A percentile compares a stretch with the other conserved stretches of the same genome.
Evolutionary conservation across 2,888 invertebrate genomes (phyloP).

Genomic region (Stenoptilia bipunctidactyla): DNA sequence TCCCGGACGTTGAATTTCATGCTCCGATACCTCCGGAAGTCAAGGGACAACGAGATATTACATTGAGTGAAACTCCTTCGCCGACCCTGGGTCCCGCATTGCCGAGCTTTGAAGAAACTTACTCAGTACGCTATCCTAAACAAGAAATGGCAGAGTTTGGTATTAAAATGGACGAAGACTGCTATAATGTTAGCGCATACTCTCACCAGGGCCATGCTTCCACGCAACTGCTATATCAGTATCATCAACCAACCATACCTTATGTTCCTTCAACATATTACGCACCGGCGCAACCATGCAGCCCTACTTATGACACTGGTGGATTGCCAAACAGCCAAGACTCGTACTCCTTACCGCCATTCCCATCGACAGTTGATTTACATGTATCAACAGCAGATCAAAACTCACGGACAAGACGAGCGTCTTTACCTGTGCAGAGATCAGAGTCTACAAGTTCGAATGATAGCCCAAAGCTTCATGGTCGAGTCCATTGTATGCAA

Average conservation of each 20-base stretch:
- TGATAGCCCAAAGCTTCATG: conserved; percentile 78
- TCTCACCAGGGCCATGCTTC: conserved; percentile 72
- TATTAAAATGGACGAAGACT: conserved; percentile 90
- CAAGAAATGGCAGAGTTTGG: conserved; percentile 75
- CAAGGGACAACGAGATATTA: conserved; percentile 51
- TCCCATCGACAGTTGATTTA: conserved; percentile 77
- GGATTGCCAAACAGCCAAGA: conserved; percentile 70
- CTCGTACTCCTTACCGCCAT: conserved; percentile 78
- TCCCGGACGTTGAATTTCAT: conserved; percentile 76
- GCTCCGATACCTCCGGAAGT: conserved; percentile 52
- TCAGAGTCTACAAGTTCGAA: conserved; percentile 85
- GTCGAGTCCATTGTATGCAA: conserved; percentile 60
- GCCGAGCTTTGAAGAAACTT: conserved; percentile 91
- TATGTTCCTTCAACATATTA: conserved; percentile 71
- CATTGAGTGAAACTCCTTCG: conserved; percentile 55
- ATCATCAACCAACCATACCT: conserved; percentile 70
- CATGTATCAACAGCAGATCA: conserved; percentile 74
- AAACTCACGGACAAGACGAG: conserved; percentile 76
- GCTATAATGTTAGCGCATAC: conserved; percentile 76
- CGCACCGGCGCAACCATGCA: conserved; percentile 72
- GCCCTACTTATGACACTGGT: conserved; percentile 61
- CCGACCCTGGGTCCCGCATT: conserved; percentile 73
- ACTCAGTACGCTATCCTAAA: conserved; percentile 80
- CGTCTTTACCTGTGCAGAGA: conserved; percentile 83
- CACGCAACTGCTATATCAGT: conserved; percentile 70